A percentile compares a stretch with the other conserved stretches of the same genome.
These are phyloP conservation scores for Mythimna ferrago DNA, from an alignment of 2,888 invertebrate species.

Conservation along the genomic window DNA sequence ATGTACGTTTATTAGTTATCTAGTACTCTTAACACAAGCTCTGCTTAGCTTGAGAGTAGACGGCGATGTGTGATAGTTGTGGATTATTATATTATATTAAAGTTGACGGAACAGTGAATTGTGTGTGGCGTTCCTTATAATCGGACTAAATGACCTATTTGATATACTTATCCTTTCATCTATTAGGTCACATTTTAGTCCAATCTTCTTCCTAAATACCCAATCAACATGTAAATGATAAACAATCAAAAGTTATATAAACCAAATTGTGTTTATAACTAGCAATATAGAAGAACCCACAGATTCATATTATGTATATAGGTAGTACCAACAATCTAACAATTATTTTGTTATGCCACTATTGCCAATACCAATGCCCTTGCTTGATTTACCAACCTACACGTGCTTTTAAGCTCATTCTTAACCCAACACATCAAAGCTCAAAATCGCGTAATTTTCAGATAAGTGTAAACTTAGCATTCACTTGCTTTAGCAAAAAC, in stretches of 20 bases:
- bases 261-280: constrained; percentile 44
- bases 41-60: no score
- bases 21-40: no score
- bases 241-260: constrained; percentile 36
- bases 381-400: constrained; percentile 55
- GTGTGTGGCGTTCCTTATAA: no score
- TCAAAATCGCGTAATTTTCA: constrained; percentile 24
- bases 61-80: no score
- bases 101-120: no score
- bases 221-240: constrained; percentile 36
- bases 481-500: constrained; percentile 39
- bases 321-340: constrained; percentile 62
- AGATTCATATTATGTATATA: constrained; percentile 46
- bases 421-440: constrained; percentile 7
- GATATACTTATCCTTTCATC: background rate
- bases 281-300: constrained; percentile 43
- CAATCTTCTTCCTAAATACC: constrained; percentile 5
- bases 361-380: constrained; percentile 64
- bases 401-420: background rate
- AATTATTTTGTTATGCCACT: constrained; percentile 63
- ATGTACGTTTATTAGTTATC: no score
- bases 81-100: no score
- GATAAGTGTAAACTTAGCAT: constrained; percentile 37
- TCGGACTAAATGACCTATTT: no score
- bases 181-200: background rate